These are phyloP conservation scores for Hyla sarda DNA, from an alignment of 2,113 vertebrate genomes.

Conservation along the genomic window DNA sequence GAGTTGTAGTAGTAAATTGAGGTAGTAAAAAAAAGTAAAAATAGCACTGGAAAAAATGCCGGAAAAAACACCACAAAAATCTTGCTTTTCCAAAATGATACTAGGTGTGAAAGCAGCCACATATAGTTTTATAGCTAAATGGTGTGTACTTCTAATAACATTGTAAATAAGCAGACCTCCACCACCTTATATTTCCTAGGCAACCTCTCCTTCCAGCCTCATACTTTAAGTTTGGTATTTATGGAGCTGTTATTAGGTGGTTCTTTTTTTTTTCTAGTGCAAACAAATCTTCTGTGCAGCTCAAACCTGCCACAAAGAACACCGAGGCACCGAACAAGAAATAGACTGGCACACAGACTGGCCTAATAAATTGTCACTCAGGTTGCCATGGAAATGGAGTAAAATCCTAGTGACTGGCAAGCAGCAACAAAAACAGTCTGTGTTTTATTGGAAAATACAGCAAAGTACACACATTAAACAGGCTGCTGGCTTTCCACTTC, in stretches of 20 bases:
- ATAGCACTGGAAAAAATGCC: too few relatives aligned
- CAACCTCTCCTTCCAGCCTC: background rate
- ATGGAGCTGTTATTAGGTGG: background rate
- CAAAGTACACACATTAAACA: constrained; percentile 13
- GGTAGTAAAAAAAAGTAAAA: too few relatives aligned
- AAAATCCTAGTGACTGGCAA: constrained; percentile 19
- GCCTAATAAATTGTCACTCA: background rate
- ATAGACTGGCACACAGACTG: constrained; percentile 23
- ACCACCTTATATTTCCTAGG: background rate
- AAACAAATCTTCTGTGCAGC: constrained; percentile 21
- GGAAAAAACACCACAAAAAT: too few relatives aligned
- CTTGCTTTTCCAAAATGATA: too few relatives aligned
- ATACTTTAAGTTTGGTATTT: background rate
- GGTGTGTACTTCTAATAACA: background rate
- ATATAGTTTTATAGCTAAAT: too few relatives aligned
- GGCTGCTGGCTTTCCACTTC: background rate
- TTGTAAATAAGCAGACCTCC: background rate
- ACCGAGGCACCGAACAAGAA: constrained; percentile 7
- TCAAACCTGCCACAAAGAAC: background rate
- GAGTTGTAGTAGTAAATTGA: too few relatives aligned
- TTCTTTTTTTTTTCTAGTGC: constrained; percentile 17
- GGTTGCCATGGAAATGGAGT: constrained; percentile 42
- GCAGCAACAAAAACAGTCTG: constrained; percentile 33
- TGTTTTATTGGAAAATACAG: constrained; percentile 38
- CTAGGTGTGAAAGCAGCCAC: too few relatives aligned